These are phyloP conservation scores for Apamea anceps DNA, from an alignment of 2,888 invertebrate species.

Conservation along the genomic window DNA sequence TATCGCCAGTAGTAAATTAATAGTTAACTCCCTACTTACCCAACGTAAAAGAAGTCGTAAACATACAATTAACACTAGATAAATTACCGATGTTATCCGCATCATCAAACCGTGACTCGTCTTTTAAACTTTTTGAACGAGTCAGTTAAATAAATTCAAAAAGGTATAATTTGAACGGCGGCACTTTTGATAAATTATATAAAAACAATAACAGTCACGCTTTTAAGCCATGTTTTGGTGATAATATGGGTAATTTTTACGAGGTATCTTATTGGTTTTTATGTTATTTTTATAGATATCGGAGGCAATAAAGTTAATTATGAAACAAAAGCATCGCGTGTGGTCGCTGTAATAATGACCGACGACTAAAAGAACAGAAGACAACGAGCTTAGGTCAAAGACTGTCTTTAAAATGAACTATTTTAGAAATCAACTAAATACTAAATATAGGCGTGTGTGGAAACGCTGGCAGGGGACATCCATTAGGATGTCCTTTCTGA, in stretches of 20 bases:
- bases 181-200: conserved; percentile 26
- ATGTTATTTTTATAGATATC: conserved; percentile 48
- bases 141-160: conserved; percentile 22
- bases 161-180: conserved; percentile 21
- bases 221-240: conserved; percentile 20
- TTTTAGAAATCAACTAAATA: neutral
- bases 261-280: conserved; percentile 36
- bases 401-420: too few relatives aligned
- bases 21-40: neutral
- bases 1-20: neutral
- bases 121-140: conserved; percentile 3
- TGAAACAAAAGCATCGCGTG: conserved; percentile 37
- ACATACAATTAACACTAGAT: conserved; percentile 22
- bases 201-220: conserved; percentile 33
- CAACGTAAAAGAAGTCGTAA: neutral
- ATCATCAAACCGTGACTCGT: conserved; percentile 36
- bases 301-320: conserved; percentile 26
- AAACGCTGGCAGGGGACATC: neutral
- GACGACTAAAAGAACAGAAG: neutral
- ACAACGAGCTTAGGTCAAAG: neutral
- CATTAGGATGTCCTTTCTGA: too few relatives aligned
- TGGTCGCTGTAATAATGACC: conserved; percentile 27
- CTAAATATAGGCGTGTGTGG: neutral
- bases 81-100: conserved; percentile 12
- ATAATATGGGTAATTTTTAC: conserved; percentile 31